Percentiles rank a stretch among this genome's conserved stretches.
phyloP scores from a whole-genome alignment of 2,888 invertebrate genomes.

The Microctonus aethiopoides region DNA sequence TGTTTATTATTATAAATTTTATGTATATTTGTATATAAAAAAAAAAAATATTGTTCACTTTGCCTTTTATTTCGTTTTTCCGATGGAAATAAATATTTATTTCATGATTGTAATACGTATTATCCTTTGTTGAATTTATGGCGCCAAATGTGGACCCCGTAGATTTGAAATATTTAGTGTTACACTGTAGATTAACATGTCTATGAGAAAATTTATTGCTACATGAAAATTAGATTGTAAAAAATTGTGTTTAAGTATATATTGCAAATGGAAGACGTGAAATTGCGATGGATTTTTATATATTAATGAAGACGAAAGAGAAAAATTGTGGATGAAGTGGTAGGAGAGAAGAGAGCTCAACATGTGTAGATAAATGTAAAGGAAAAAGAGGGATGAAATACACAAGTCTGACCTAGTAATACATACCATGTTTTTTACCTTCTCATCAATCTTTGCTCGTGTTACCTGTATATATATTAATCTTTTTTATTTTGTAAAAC shows the following conservation, averaged over 20 bases:
- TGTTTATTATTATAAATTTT: no score
- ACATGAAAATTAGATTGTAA: constrained; percentile 25
- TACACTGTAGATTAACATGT: constrained; percentile 22
- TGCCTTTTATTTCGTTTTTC: neutral
- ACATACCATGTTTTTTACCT: neutral
- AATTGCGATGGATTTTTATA: neutral
- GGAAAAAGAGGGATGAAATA: neutral
- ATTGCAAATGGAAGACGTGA: neutral
- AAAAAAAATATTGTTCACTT: neutral
- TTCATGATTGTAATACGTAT: no score
- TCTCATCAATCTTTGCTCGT: constrained; percentile 7
- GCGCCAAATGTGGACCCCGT: no score
- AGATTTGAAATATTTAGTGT: neutral
- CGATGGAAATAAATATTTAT: neutral
- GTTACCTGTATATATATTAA: no score
- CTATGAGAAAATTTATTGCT: constrained; percentile 23
- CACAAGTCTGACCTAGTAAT: neutral
- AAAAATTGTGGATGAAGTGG: neutral
- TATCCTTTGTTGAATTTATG: no score
- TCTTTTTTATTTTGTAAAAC: no score
- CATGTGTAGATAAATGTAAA: neutral
- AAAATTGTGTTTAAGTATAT: neutral
- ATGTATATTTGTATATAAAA: no score
- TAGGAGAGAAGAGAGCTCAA: neutral
- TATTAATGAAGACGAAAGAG: no score